Evolutionary conservation across 2,888 invertebrate genomes (phyloP).

Genomic region (Phyllotreta striolata): DNA sequence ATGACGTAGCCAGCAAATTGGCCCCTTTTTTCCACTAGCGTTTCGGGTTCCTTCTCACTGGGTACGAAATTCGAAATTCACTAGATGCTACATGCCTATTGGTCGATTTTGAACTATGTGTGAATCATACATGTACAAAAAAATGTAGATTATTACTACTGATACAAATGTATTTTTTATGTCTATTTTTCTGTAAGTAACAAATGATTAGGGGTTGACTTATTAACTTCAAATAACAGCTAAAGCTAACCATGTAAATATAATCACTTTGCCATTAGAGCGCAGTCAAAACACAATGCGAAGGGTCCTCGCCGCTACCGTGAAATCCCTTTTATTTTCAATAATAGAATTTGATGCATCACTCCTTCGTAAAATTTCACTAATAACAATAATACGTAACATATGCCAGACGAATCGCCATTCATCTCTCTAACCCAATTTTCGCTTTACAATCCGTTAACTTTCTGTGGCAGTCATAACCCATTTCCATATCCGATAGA

Average conservation of each 20-base stretch:
- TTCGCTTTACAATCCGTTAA: slow-evolving; percentile 42
- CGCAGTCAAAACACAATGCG: not conserved
- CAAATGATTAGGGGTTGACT: not conserved
- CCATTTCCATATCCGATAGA: not conserved
- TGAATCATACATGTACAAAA: no score
- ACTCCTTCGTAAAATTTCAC: slow-evolving; percentile 27
- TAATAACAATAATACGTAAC: slow-evolving; percentile 27
- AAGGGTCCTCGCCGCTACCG: slow-evolving; percentile 6
- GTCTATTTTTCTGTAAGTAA: no score
- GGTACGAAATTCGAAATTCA: no score
- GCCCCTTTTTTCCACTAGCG: no score
- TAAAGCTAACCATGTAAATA: not conserved
- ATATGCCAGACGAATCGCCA: slow-evolving; percentile 42
- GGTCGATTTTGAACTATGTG: no score
- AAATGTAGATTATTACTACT: no score
- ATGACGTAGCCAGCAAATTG: slow-evolving; percentile 40
- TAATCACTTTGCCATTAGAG: not conserved
- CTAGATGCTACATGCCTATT: no score
- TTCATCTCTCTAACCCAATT: slow-evolving; percentile 39
- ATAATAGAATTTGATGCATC: slow-evolving; percentile 21
- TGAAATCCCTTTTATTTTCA: slow-evolving; percentile 26
- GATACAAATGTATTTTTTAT: no score
- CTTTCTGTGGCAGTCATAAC: slow-evolving; percentile 17
- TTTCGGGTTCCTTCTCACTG: no score
- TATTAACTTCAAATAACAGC: not conserved